A percentile compares a stretch with the other conserved stretches of the same genome.
phyloP scores from a whole-genome alignment of 2,888 invertebrate species.

The Apodemia hepburni region DNA sequence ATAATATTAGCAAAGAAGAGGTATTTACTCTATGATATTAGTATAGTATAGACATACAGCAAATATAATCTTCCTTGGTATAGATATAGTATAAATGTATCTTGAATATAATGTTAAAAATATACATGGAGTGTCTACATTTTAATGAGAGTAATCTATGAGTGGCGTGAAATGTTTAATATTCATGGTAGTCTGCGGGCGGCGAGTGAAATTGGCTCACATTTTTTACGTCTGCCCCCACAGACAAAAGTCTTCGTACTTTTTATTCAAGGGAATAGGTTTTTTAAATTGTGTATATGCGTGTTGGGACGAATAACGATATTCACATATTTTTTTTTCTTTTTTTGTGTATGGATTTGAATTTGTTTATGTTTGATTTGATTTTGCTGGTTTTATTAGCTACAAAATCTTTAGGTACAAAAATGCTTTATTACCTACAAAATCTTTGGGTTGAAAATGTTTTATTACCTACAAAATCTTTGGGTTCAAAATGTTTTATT shows the following conservation, averaged over 20 bases:
- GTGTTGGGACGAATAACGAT: slow-evolving; percentile 22
- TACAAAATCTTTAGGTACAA: no score
- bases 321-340: slow-evolving; percentile 19
- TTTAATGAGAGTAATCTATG: slow-evolving; percentile 40
- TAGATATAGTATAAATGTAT: no score
- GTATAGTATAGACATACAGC: no score
- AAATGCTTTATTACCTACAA: no score
- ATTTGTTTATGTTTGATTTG: slow-evolving; percentile 13
- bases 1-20: no score
- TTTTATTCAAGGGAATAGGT: slow-evolving; percentile 58
- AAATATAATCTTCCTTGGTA: no score
- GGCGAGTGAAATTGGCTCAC: slow-evolving; percentile 69
- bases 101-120: no score
- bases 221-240: slow-evolving; percentile 63
- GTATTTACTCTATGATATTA: no score
- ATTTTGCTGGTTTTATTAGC: neutral
- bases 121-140: slow-evolving; percentile 21
- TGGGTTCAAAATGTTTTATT: no score
- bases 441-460: no score
- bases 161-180: slow-evolving; percentile 65
- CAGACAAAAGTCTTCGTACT: slow-evolving; percentile 46
- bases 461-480: no score
- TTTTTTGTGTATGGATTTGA: neutral
- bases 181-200: slow-evolving; percentile 72
- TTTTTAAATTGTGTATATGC: slow-evolving; percentile 28